A percentile compares a stretch with the other conserved stretches of the same genome.
These are phyloP conservation scores for Cossypha caffra DNA, from an alignment of 2,797 vertebrate species.

Conservation along the genomic window DNA sequence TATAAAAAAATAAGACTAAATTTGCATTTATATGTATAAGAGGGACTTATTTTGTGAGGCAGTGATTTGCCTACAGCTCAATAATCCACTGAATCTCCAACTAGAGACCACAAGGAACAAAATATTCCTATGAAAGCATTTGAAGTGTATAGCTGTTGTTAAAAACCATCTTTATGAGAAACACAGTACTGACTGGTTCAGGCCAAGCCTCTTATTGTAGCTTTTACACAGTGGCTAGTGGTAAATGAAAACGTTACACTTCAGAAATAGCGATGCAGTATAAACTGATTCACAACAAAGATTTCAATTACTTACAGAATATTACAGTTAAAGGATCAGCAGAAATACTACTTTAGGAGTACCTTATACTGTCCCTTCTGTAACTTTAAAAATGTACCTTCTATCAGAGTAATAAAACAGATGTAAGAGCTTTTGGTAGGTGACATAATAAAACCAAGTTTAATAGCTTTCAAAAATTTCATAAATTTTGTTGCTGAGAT, in stretches of 20 bases:
- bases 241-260: neutral
- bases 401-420: slow-evolving; percentile 66
- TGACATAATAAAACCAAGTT: slow-evolving; percentile 72
- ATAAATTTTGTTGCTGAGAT: slow-evolving; percentile 73
- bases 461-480: slow-evolving; percentile 72
- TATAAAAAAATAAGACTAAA: neutral
- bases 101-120: neutral
- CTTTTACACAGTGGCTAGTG: neutral
- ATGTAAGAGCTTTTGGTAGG: slow-evolving; percentile 57
- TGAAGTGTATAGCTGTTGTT: neutral
- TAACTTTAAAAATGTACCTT: slow-evolving; percentile 53
- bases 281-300: neutral
- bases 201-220: neutral
- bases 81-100: neutral
- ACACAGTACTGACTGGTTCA: neutral
- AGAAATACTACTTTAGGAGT: slow-evolving; percentile 43
- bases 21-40: neutral
- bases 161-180: neutral
- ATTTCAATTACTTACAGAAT: slow-evolving; percentile 24
- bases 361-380: slow-evolving; percentile 21
- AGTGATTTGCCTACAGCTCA: neutral
- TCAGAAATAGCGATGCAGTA: neutral
- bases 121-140: neutral
- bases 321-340: slow-evolving; percentile 37
- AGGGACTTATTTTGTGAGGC: neutral